Conservation (phyloP, 2,888 invertebrate species). For the Trichogramma evanescens region DNA sequence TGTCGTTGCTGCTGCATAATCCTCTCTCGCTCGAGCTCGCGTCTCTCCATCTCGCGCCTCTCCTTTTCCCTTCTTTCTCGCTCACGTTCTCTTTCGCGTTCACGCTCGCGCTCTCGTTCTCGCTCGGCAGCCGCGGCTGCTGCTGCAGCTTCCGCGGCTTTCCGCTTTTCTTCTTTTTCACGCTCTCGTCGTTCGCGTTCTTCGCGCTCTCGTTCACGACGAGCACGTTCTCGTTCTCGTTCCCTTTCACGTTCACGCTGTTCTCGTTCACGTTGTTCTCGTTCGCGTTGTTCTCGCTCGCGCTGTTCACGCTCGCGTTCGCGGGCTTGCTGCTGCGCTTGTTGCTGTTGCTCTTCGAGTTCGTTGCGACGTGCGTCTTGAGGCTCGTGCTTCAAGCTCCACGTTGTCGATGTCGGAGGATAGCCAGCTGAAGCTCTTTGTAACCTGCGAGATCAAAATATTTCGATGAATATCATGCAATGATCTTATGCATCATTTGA, state of each 20-base stretch:
- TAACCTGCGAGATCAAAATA: slow-evolving; percentile 38
- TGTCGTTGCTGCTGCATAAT: slow-evolving; percentile 42
- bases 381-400: slow-evolving; percentile 64
- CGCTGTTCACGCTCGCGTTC: slow-evolving; percentile 49
- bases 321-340: slow-evolving; percentile 19
- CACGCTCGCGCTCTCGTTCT: slow-evolving; percentile 17
- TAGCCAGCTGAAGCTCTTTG: slow-evolving; percentile 57
- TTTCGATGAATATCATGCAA: neutral
- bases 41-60: slow-evolving; percentile 45
- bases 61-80: slow-evolving; percentile 30
- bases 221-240: slow-evolving; percentile 43
- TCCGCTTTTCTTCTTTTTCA: slow-evolving; percentile 48
- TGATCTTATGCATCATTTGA: neutral
- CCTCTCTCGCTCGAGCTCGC: slow-evolving; percentile 46
- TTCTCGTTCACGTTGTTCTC: slow-evolving; percentile 56
- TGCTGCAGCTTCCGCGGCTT: slow-evolving; percentile 36
- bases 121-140: slow-evolving; percentile 44
- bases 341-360: slow-evolving; percentile 47
- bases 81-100: slow-evolving; percentile 18
- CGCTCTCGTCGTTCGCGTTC: slow-evolving; percentile 48
- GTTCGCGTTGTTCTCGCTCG: slow-evolving; percentile 51
- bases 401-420: slow-evolving; percentile 53
- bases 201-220: slow-evolving; percentile 40
- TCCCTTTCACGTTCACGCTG: slow-evolving; percentile 37
- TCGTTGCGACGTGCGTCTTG: slow-evolving; percentile 54